These are phyloP conservation scores for Tenebrio molitor DNA, from an alignment of 1,140 invertebrate genomes.

Conservation along the genomic window DNA sequence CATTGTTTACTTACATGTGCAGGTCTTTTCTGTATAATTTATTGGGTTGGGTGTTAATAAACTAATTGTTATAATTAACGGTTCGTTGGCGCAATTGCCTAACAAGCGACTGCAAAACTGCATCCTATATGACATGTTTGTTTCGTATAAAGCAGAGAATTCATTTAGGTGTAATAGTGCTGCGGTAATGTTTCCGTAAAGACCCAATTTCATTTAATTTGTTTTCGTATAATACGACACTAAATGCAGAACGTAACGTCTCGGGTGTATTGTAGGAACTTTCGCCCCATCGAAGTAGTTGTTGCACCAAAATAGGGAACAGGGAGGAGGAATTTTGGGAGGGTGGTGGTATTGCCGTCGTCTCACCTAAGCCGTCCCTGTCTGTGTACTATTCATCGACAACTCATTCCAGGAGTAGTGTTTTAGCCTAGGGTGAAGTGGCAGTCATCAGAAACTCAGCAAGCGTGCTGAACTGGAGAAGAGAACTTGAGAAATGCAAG, in stretches of 20 bases:
- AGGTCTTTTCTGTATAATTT: too few species aligned
- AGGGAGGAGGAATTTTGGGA: not conserved
- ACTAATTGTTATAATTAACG: slow-evolving; percentile 4
- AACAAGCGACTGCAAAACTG: slow-evolving; percentile 20
- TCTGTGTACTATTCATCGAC: slow-evolving; percentile 13
- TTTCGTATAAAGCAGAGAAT: slow-evolving; percentile 35
- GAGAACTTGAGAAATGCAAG: slow-evolving; percentile 43
- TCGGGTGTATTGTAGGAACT: slow-evolving; percentile 19
- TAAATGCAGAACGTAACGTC: slow-evolving; percentile 26
- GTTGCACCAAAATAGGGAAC: not conserved
- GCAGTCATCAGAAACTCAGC: slow-evolving; percentile 39
- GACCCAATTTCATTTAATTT: slow-evolving; percentile 49
- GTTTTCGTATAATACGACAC: slow-evolving; percentile 44
- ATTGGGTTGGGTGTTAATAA: not conserved
- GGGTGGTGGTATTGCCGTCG: not conserved
- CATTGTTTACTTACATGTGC: too few species aligned
- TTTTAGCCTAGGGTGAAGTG: slow-evolving; percentile 35
- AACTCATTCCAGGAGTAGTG: slow-evolving; percentile 34
- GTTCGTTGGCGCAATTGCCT: slow-evolving; percentile 13
- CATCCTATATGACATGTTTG: slow-evolving; percentile 42
- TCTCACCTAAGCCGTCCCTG: not conserved
- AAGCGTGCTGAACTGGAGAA: slow-evolving; percentile 36
- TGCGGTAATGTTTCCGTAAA: slow-evolving; percentile 42
- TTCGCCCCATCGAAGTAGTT: not conserved
- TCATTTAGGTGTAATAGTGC: slow-evolving; percentile 38